Conservation (phyloP, 2,888 invertebrate genomes). For the Meiosimyza decipiens region DNA sequence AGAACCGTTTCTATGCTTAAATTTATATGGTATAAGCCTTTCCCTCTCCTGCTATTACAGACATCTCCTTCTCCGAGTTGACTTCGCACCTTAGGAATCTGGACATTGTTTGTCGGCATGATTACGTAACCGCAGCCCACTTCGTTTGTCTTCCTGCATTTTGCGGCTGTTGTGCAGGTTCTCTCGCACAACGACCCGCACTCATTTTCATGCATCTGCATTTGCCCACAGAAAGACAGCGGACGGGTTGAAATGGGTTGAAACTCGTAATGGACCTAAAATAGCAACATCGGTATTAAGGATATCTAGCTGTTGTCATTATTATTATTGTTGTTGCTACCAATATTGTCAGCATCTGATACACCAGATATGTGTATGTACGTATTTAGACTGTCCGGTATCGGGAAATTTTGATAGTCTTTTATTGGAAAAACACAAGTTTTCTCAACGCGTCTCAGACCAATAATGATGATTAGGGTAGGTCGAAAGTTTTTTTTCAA, state of each 20-base stretch:
- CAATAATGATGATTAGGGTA: too few relatives aligned
- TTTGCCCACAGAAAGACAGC: neutral
- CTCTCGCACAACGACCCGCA: conserved; percentile 6
- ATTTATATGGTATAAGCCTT: too few relatives aligned
- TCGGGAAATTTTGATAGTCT: too few relatives aligned
- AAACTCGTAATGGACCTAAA: neutral
- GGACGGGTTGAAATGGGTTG: neutral
- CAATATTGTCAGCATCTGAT: neutral
- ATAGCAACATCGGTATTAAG: conserved; percentile 5
- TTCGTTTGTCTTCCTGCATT: conserved; percentile 13
- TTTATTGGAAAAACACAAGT: too few relatives aligned
- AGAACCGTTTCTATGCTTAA: too few relatives aligned
- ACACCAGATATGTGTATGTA: neutral
- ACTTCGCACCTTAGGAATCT: conserved; percentile 10
- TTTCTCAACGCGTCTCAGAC: too few relatives aligned
- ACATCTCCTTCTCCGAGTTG: neutral
- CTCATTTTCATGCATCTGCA: conserved; percentile 21
- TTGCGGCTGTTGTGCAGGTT: conserved; percentile 17
- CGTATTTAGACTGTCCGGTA: too few relatives aligned
- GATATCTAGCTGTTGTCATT: conserved; percentile 7
- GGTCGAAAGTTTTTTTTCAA: too few relatives aligned
- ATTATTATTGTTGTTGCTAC: conserved; percentile 10
- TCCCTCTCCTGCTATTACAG: neutral
- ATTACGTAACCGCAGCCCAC: conserved; percentile 26
- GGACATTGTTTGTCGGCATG: conserved; percentile 4